Conservation (phyloP, 2,888 invertebrate genomes). For the Ametastegia equiseti region DNA sequence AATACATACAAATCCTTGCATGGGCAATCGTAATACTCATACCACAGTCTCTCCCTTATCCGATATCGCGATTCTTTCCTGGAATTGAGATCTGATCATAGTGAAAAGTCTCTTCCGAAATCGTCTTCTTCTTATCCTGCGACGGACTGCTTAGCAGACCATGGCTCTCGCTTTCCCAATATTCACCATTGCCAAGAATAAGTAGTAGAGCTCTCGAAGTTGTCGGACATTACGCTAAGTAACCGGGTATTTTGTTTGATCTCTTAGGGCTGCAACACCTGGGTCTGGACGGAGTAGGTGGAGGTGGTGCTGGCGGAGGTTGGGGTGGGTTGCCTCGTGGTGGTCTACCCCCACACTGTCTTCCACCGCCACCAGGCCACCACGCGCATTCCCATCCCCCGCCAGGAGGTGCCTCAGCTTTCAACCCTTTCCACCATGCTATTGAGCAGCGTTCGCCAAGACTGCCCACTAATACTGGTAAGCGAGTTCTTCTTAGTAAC, state of each 20-base stretch:
- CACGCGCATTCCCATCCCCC: constrained; percentile 70
- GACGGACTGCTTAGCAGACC: neutral
- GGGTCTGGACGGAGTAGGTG: constrained; percentile 72
- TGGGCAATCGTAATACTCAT: neutral
- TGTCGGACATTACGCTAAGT: constrained; percentile 44
- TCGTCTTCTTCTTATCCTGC: neutral
- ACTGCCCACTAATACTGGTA: constrained; percentile 65
- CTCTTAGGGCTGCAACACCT: constrained; percentile 71
- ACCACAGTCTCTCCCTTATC: neutral
- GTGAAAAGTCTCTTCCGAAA: neutral
- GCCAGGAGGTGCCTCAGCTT: constrained; percentile 69
- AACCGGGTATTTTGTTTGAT: constrained; percentile 59
- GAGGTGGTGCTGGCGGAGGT: constrained; percentile 69
- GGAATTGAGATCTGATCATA: neutral
- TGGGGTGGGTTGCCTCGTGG: constrained; percentile 72
- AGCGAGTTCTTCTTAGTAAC: constrained; percentile 46
- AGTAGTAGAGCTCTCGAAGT: constrained; percentile 2
- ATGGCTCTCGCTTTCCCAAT: neutral
- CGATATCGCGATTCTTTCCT: neutral
- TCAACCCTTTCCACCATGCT: constrained; percentile 73
- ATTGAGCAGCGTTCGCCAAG: constrained; percentile 73
- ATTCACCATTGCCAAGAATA: constrained; percentile 7
- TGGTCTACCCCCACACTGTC: constrained; percentile 72
- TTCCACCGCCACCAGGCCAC: constrained; percentile 71
- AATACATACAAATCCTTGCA: neutral